Evolutionary conservation across 2,888 invertebrate genomes (phyloP).

Genomic region (Cerastis rubricosa): DNA sequence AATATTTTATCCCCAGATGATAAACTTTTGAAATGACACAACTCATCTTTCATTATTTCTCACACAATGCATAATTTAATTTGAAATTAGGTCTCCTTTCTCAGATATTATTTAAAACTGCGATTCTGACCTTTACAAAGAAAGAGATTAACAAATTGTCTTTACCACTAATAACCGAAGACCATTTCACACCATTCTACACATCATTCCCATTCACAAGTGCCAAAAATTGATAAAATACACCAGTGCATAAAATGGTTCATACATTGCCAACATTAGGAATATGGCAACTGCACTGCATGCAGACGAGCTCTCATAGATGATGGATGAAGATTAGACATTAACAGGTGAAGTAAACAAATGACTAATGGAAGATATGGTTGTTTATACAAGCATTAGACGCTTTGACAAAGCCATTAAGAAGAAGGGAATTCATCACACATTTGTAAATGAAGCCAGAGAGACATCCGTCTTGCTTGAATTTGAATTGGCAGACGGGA

Average conservation of each 20-base stretch:
- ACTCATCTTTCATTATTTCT: neutral
- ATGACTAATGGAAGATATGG: conserved; percentile 36
- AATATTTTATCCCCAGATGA: neutral
- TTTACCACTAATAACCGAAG: conserved; percentile 9
- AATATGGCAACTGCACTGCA: conserved; percentile 18
- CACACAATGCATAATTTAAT: neutral
- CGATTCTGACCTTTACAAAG: neutral
- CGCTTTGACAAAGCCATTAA: conserved; percentile 24
- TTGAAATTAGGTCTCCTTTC: neutral
- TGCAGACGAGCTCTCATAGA: conserved; percentile 2
- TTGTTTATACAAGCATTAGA: conserved; percentile 37
- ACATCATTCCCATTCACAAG: conserved; percentile 21
- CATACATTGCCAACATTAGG: conserved; percentile 34
- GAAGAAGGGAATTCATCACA: conserved; percentile 20
- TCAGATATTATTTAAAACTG: neutral
- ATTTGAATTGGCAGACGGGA: conserved; percentile 26
- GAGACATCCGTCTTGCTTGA: conserved; percentile 12
- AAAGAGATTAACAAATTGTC: conserved; percentile 2
- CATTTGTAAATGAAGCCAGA: conserved; percentile 29
- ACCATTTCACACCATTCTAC: conserved; percentile 7
- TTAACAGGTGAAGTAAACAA: conserved; percentile 51
- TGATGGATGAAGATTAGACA: conserved; percentile 26
- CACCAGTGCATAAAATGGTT: conserved; percentile 20
- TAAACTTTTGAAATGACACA: neutral
- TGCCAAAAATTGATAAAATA: conserved; percentile 53